Evolutionary conservation across 2,888 invertebrate genomes (phyloP).

Genomic region (Parthenolecanium corni): DNA sequence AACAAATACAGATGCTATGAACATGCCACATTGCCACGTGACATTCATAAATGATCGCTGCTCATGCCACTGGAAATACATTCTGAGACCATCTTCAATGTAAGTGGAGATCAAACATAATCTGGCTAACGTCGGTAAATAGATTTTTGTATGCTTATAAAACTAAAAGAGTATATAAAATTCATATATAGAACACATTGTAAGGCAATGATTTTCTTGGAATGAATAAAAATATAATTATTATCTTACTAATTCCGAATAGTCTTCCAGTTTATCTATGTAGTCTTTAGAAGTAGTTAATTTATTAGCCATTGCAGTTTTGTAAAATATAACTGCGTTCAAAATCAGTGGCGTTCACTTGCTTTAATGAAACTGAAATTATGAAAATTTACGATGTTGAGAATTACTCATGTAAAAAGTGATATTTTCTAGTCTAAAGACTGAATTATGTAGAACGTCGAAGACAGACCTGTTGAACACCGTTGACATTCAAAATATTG

Average conservation of each 20-base stretch:
- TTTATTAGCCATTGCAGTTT: too few relatives aligned
- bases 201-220: neutral
- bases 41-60: constrained; percentile 95
- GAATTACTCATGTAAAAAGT: too few relatives aligned
- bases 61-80: constrained; percentile 99
- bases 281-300: constrained; percentile 28
- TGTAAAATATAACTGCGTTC: too few relatives aligned
- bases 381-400: too few relatives aligned
- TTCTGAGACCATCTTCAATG: constrained; percentile 94
- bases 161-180: constrained; percentile 49
- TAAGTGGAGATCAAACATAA: constrained; percentile 97
- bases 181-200: neutral
- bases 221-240: neutral
- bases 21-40: constrained; percentile 91
- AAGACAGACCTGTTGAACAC: too few relatives aligned
- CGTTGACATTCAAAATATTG: too few relatives aligned
- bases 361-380: too few relatives aligned
- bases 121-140: constrained; percentile 89
- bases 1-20: constrained; percentile 89
- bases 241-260: constrained; percentile 30
- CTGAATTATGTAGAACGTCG: too few relatives aligned
- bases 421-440: too few relatives aligned
- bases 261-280: constrained; percentile 30
- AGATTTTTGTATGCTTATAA: constrained; percentile 77
- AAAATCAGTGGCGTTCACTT: too few relatives aligned